Evolutionary conservation across 2,888 invertebrate genomes (phyloP), one percentile per base, ranked within the genome.

Genomic region (Villa cingulata): DNA sequence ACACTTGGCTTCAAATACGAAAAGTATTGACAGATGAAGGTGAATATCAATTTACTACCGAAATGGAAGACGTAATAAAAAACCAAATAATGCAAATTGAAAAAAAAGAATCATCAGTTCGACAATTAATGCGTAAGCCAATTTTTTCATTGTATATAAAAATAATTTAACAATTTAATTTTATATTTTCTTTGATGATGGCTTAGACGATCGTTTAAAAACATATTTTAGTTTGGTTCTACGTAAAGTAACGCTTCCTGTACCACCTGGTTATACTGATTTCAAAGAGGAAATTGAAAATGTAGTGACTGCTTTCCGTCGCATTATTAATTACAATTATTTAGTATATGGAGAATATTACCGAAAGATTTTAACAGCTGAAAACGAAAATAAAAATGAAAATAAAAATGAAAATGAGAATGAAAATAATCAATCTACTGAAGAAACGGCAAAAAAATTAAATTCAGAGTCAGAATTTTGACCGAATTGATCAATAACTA

Each of bases 271-370:
- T 9, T 70, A 64, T 44, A 53, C 29, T n/a, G 67, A 69, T 38
- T 68, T 58, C 32, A 58, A 58, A 40, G 64, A 64, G 27, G 67
- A 68, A 47, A 50, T 70, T 39, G 61, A 65, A 50, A 59, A 58
- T 41, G 62, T 64, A 53, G 59, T 61, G 4, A 58, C 58, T 50
- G 62, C 64, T 9, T 59, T 69, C 16, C 63, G 65, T 37, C 63
- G 68, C 12, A 56, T 69, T 12, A 62, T 68, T 38, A 58, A 59
- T 41, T 69, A 70, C 50, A 70, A 70, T 53, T 68, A 68, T 51
- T 64, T 66, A 12, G 70, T 70, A 3, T 69, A 66, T 43, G 65
- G 66, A 3, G 66, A 68, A 46, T 64, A 68, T 52, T 66, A 68
- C 43, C 52, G 59, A 20, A 56, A 64, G 49, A 52, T 68, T 20